Conservation (phyloP, 2,113 vertebrate species). For the Plestiodon gilberti region DNA sequence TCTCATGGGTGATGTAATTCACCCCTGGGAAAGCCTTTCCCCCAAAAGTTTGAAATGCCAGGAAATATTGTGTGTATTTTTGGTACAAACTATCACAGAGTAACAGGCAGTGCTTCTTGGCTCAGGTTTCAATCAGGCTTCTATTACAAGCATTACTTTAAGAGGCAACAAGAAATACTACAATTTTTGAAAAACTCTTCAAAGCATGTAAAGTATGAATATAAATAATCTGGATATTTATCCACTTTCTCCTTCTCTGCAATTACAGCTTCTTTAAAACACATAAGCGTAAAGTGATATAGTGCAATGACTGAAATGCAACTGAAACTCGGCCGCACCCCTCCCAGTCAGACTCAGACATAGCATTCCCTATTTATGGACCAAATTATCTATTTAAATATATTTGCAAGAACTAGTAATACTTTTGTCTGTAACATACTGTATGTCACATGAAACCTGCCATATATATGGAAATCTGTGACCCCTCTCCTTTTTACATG, state of each 20-base stretch:
- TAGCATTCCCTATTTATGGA: conserved; percentile 28
- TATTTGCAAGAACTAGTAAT: neutral
- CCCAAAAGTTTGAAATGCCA: conserved; percentile 38
- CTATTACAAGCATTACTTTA: conserved; percentile 21
- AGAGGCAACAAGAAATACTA: conserved; percentile 25
- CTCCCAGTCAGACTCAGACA: conserved; percentile 24
- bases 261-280: conserved; percentile 17
- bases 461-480: neutral
- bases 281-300: conserved; percentile 29
- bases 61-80: conserved; percentile 4
- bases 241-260: conserved; percentile 19
- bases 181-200: conserved; percentile 25
- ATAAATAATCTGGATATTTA: conserved; percentile 35
- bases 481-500: neutral
- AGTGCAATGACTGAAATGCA: conserved; percentile 37
- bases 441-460: neutral
- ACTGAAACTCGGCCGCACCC: neutral
- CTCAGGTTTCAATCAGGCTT: conserved; percentile 35
- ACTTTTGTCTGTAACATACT: neutral
- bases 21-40: conserved; percentile 1
- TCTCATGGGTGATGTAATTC: conserved; percentile 13
- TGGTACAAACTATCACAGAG: conserved; percentile 20
- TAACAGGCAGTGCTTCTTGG: conserved; percentile 5
- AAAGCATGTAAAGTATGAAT: conserved; percentile 31
- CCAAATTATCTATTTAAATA: conserved; percentile 24